Evolutionary conservation across 2,797 vertebrate species (phyloP), one percentile per base, ranked within the genome.

Genomic region (Sparidentex hasta): DNA sequence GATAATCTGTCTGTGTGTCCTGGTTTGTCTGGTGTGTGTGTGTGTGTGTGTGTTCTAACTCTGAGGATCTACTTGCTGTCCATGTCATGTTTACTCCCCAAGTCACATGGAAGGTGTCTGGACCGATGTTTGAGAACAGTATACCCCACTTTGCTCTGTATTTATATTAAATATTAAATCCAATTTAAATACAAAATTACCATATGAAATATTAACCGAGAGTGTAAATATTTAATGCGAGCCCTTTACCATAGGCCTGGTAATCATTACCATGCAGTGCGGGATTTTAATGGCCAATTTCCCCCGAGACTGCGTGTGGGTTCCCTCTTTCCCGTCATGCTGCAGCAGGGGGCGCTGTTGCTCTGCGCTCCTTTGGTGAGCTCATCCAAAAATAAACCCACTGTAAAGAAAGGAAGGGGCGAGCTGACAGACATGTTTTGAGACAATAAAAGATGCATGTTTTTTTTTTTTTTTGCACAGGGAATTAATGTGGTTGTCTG

Each of bases 141-240:
- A 83, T 81, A 87, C 85, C 81, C 88, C 92, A 94, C 90, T 95
- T 94, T 93, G 87, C 80, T 91, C 86, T 92, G 90, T 91, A 94
- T 95, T 94, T 93, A 91, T 92, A 95, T 95, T 91, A 95, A 94
- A 94, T 93, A 95, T 95, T 95, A 93, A 95, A 95, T 95, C 92
- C 89, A 94, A 95, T 95, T 95, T 94, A 94, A 95, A 95, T 95
- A 94, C 92, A 94, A 95, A 94, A 95, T 95, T 78, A 93, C 91
- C 75, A 69, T 76, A 95, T 95, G 54, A 95, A 96, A 95, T 95
- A 95, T 96, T 94, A 89, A 95, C 65, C 33, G 20, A 66, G 47
- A 78, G 66, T 84, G 83, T 95, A 90, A 95, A 95, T 95, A 95
- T 95, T 95, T 95, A 94, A 96, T 94, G 90, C 1, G 20, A 93